Conservation (phyloP, 2,888 invertebrate genomes). For the Ptilodon capucinus region DNA sequence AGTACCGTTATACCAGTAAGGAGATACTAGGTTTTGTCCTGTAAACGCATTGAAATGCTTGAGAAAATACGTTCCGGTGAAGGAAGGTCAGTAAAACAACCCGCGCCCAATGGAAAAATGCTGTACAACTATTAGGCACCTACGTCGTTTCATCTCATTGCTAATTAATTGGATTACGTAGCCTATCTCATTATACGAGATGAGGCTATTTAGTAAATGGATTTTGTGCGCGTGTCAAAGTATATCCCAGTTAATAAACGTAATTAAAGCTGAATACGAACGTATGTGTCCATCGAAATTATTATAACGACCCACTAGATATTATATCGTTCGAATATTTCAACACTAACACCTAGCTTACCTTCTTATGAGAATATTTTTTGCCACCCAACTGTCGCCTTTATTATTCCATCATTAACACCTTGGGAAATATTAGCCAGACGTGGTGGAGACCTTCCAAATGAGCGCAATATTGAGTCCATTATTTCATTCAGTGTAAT, state of each 20-base stretch:
- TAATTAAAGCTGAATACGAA: conserved; percentile 46
- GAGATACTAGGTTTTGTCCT: too few species aligned
- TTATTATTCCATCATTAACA: conserved; percentile 56
- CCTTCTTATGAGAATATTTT: conserved; percentile 24
- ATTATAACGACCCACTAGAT: background rate
- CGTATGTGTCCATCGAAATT: conserved; percentile 1
- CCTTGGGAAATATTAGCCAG: conserved; percentile 60
- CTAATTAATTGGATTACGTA: conserved; percentile 75
- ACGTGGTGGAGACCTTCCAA: conserved; percentile 60
- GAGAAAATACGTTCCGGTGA: too few species aligned
- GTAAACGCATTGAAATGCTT: too few species aligned
- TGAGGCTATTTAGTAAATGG: conserved; percentile 69
- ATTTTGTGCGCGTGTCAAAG: conserved; percentile 63
- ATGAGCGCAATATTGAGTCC: conserved; percentile 63
- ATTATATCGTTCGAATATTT: background rate
- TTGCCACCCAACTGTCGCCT: conserved; percentile 31
- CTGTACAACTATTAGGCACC: conserved; percentile 46
- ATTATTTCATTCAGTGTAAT: conserved; percentile 78
- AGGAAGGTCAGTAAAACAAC: background rate
- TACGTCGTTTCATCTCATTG: conserved; percentile 60
- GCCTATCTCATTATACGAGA: conserved; percentile 66
- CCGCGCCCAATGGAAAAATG: conserved; percentile 20
- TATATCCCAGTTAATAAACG: conserved; percentile 50
- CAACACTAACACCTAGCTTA: conserved; percentile 8
- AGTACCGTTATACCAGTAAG: too few species aligned